phyloP scores from a whole-genome alignment of 1,140 invertebrate species.

The Ips nitidus region DNA sequence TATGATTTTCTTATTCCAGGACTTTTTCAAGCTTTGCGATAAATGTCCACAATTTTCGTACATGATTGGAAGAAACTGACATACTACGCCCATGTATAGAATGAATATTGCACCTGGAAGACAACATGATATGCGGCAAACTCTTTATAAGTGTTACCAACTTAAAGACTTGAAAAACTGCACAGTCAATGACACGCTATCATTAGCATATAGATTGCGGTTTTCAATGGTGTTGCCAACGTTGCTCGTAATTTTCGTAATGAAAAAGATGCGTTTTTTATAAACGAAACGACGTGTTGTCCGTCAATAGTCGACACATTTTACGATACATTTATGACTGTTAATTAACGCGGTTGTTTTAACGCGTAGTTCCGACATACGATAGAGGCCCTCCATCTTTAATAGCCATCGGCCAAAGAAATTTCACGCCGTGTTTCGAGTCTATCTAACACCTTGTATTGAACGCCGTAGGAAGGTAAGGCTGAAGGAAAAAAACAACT shows the following conservation, averaged over 20 bases:
- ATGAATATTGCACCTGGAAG: constrained; percentile 4
- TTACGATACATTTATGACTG: constrained; percentile 40
- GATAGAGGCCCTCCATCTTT: constrained; percentile 7
- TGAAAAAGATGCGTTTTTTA: constrained; percentile 19
- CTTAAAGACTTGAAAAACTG: constrained; percentile 38
- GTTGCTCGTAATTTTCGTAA: constrained; percentile 29
- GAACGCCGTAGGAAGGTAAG: background rate
- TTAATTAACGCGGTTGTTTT: constrained; percentile 40
- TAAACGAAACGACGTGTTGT: constrained; percentile 17
- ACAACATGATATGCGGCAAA: constrained; percentile 8
- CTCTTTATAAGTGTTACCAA: constrained; percentile 40
- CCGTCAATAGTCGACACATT: constrained; percentile 29
- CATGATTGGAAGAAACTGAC: no score
- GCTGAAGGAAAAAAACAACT: background rate
- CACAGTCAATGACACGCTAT: constrained; percentile 35
- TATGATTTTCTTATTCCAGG: no score
- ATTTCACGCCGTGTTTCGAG: constrained; percentile 31
- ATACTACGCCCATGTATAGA: no score
- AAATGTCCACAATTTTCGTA: no score
- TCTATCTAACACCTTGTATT: constrained; percentile 25
- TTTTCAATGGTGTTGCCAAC: constrained; percentile 27
- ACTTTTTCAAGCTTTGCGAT: no score
- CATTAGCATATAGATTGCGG: constrained; percentile 44
- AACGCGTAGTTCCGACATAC: constrained; percentile 31
- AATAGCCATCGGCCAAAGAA: constrained; percentile 22